These are phyloP conservation scores for Phaethon lepturus DNA, from an alignment of 2,113 vertebrate species.

Conservation along the genomic window DNA sequence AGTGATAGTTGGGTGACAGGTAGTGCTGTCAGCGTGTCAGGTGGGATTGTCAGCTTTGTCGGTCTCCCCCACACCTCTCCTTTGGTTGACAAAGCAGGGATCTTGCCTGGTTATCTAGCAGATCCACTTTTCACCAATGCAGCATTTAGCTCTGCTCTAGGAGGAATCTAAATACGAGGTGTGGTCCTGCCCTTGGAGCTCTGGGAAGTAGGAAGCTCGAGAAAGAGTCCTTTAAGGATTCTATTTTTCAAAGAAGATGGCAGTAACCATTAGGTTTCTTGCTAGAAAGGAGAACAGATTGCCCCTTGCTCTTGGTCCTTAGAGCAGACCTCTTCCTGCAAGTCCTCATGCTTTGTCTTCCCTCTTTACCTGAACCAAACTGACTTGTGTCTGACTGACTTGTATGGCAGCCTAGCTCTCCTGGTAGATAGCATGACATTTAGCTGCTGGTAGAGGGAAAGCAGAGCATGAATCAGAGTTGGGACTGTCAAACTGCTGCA, in stretches of 20 bases:
- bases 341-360: not conserved
- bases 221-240: not conserved
- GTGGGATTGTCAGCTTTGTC: not conserved
- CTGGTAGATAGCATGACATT: not conserved
- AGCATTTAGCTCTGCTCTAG: not conserved
- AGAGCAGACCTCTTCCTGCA: not conserved
- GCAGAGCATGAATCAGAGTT: not conserved
- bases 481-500: not conserved
- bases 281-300: not conserved
- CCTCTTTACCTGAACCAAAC: not conserved
- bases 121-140: not conserved
- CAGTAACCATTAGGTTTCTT: not conserved
- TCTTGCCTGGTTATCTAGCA: not conserved
- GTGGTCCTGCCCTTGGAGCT: not conserved
- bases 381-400: not conserved
- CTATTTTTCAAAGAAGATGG: not conserved
- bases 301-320: not conserved
- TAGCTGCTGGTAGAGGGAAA: not conserved
- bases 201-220: not conserved
- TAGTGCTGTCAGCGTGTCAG: not conserved
- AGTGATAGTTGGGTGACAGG: not conserved
- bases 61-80: not conserved
- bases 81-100: not conserved
- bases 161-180: not conserved
- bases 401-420: not conserved